Evolutionary conservation across 2,113 vertebrate genomes (phyloP).

Genomic region (cat (Felis catus)): F.catus_Fca126_mat1.0 CM031417.1:129429501-129430000

Average conservation of each 20-base stretch:
- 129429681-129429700: not conserved
- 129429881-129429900: not conserved
- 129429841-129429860: conserved; percentile 5
- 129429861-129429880: conserved; percentile 46
- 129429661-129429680: not conserved
- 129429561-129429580: not conserved
- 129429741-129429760: not conserved
- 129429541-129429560: not conserved
- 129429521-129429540: not conserved
- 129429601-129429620: not conserved
- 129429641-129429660: not conserved
- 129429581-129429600: not conserved
- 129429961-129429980: not conserved
- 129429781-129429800: not conserved
- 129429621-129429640: not conserved
- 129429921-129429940: not conserved
- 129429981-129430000: not conserved
- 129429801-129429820: not conserved
- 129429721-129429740: conserved; percentile 13
- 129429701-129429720: not conserved
- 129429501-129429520: not conserved
- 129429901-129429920: not conserved
- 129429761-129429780: conserved; percentile 24
- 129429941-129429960: not conserved
- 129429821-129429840: conserved; percentile 53